Conservation (phyloP, 1,140 invertebrate species). For the Drosophila baimaii region DNA sequence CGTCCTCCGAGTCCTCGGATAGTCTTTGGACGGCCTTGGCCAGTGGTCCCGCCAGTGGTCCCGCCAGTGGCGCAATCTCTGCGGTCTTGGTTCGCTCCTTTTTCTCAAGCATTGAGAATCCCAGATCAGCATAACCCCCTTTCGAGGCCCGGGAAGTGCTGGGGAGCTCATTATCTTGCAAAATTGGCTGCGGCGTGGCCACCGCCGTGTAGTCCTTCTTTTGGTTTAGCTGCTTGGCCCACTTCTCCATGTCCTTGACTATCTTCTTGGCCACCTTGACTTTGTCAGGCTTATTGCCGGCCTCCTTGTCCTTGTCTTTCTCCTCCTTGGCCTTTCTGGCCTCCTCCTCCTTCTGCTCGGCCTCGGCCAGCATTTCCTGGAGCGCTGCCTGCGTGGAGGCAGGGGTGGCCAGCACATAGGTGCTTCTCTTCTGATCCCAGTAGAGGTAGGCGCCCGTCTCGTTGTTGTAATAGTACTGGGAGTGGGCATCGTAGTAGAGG, state of each 20-base stretch:
- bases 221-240: constrained; percentile 98
- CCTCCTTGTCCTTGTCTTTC: constrained; percentile 71
- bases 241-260: constrained; percentile 97
- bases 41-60: constrained; percentile 74
- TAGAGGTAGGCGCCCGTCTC: constrained; percentile 96
- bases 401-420: constrained; percentile 91
- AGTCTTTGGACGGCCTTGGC: constrained; percentile 90
- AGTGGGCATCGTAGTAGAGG: constrained; percentile 97
- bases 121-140: constrained; percentile 93
- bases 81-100: constrained; percentile 65
- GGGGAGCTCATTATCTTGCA: constrained; percentile 48
- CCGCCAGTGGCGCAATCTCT: constrained; percentile 38
- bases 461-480: constrained; percentile 97
- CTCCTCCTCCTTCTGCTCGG: constrained; percentile 65
- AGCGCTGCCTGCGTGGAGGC: constrained; percentile 84
- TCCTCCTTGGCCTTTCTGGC: constrained; percentile 85
- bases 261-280: constrained; percentile 99
- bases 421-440: constrained; percentile 94
- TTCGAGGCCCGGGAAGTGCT: constrained; percentile 67
- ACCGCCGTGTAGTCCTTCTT: constrained; percentile 91
- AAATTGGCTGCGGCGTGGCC: constrained; percentile 68
- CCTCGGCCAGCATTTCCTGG: constrained; percentile 59
- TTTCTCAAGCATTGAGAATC: constrained; percentile 94
- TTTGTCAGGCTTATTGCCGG: constrained; percentile 88
- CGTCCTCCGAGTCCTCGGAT: constrained; percentile 71